Evolutionary conservation across 2,113 vertebrate species (phyloP).

Genomic region (Glaucidium brasilianum): DNA sequence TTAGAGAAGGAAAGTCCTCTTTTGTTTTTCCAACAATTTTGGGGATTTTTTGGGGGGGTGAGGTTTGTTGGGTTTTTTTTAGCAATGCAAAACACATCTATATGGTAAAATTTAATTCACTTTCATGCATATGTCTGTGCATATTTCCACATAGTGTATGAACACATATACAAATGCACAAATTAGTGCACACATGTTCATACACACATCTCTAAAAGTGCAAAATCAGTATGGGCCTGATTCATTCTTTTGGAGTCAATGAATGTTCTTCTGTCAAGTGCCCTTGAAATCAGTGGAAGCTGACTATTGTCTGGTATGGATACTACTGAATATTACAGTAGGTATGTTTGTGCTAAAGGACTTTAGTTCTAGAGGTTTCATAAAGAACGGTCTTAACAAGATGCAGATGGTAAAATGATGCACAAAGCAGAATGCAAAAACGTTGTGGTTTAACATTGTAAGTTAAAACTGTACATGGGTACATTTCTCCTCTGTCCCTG

Average conservation of each 20-base stretch:
- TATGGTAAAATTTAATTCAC: not conserved
- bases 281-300: not conserved
- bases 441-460: not conserved
- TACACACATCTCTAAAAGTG: not conserved
- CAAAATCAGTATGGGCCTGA: not conserved
- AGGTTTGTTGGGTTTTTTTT: not conserved
- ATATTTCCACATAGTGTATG: not conserved
- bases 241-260: not conserved
- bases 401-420: conserved; percentile 34
- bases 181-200: not conserved
- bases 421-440: conserved; percentile 21
- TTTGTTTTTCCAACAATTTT: not conserved
- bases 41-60: not conserved
- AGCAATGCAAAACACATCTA: not conserved
- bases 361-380: conserved; percentile 10
- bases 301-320: not conserved
- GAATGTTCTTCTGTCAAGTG: not conserved
- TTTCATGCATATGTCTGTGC: not conserved
- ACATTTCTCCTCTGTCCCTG: not conserved
- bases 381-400: conserved; percentile 42
- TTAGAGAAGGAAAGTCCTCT: not conserved
- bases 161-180: not conserved
- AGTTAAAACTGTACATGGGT: not conserved
- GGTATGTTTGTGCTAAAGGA: conserved; percentile 4
- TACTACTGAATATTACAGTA: not conserved